phyloP scores from a whole-genome alignment of 2,113 vertebrate genomes.

The Podarcis raffonei region DNA sequence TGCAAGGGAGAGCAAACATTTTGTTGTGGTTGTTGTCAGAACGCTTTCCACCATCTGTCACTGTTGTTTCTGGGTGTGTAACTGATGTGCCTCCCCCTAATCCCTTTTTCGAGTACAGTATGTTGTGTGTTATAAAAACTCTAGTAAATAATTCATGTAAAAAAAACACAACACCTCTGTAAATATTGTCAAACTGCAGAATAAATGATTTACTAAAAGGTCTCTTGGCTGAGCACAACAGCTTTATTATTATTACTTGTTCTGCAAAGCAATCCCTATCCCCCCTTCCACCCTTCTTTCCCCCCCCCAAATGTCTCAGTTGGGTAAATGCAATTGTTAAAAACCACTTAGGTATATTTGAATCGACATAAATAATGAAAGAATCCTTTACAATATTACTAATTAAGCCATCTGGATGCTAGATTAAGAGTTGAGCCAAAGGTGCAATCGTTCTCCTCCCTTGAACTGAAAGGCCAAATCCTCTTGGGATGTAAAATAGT shows the following conservation, averaged over 20 bases:
- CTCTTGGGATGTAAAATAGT: rapidly evolving
- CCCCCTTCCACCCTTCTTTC: constrained; percentile 25
- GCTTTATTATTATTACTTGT: constrained; percentile 80
- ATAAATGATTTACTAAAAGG: constrained; percentile 84
- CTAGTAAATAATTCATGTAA: constrained; percentile 88
- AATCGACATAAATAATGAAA: constrained; percentile 81
- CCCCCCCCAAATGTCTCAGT: constrained; percentile 71
- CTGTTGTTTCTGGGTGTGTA: constrained; percentile 67
- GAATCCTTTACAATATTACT: constrained; percentile 67
- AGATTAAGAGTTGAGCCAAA: constrained; percentile 56
- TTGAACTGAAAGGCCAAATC: constrained; percentile 36
- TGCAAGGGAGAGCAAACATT: constrained; percentile 57
- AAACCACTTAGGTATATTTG: constrained; percentile 63
- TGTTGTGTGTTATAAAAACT: constrained; percentile 73
- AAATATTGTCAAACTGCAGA: constrained; percentile 84
- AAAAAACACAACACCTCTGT: constrained; percentile 70
- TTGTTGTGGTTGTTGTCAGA: constrained; percentile 55
- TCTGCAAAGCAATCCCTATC: constrained; percentile 70
- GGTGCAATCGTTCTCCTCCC: constrained; percentile 57
- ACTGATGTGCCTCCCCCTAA: constrained; percentile 63
- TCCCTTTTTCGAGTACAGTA: constrained; percentile 71
- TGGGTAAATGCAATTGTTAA: constrained; percentile 71
- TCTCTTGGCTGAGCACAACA: constrained; percentile 77
- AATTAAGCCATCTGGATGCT: constrained; percentile 75
- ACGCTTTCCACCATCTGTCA: constrained; percentile 68